Base-by-base conservation (phyloP, 2,113 vertebrate genomes). In the Gasterosteus aculeatus region DNA sequence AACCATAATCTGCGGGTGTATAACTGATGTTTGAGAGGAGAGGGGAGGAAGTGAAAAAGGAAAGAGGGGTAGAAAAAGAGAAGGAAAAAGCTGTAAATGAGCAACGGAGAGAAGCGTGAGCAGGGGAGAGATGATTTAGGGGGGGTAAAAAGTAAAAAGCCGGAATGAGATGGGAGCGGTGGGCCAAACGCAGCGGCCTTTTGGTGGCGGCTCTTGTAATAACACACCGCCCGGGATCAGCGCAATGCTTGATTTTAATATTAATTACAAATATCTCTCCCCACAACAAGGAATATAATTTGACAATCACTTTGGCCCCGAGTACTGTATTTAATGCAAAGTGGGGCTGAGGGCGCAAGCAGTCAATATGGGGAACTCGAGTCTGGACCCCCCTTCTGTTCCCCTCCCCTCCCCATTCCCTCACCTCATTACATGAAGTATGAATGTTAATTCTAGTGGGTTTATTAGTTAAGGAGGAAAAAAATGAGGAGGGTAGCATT, bases 311-410 rank as follows among this genome's bases (percentile, higher is more conserved):
- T 94, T 90, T 92, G 91, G 94, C 93, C 94, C 90, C 88, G 88
- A 95, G 93, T 93, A 91, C 90, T 91, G 92, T 93, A 94, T 95
- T 93, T 93, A 94, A 95, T 94, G 94, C 91, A 93, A 94, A 94
- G 92, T 91, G 89, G 87, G 83, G 93, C 94, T 94, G 77, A 93
- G 91, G 94, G 94, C 91, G 85, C 91, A 85, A 87, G 86, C 87
- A 94, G 94, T 94, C 93, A 95, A 94, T 93, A 94, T 93, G 88
- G 91, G 90, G 93, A 91, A 89, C 85, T 88, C 86, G 91, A 92
- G 90, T 91, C 88, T 89, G 80, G 89, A 71, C 80, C 82, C 80
- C 78, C 86, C 88, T 71, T 18, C 46, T 19, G 10, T 7, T 6
- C 19, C 18, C 39, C n/a, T 15, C 14, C 9, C 57, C 3, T 33